Base-by-base conservation (phyloP, 2,113 vertebrate species). In the Oryzias javanicus region DNA sequence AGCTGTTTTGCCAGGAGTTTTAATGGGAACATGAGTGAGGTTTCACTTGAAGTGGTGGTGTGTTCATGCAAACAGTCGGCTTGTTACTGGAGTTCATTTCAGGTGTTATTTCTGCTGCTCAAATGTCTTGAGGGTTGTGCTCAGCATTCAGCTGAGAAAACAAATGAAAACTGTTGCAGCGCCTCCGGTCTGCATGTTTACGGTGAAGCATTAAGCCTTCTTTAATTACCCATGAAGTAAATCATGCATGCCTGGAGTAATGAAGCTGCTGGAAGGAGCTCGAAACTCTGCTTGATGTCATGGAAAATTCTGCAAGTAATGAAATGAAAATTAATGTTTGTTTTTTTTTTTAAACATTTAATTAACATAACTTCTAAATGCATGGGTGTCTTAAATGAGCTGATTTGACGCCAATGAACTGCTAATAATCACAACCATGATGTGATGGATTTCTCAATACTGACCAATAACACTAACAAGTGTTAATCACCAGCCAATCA, bases 401-500 rank as follows among this genome's bases (percentile, higher is more conserved):
- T 46, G 50, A 63, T 60, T 67, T 46, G 25, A 25, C 42, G 25
- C 52, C 42, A 13, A 18, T 2, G 42, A 27, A 13, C 61, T 47
- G 49, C 63, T 72, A 76, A 69, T 62, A 63, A 70, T 73, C 54
- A 51, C 56, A 41, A 16, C 18, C 50, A 61, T 74, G 77, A 79
- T 86, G 57, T 70, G 72, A 76, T 61, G 40, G 64, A 18, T 62
- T 73, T 56, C 66, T 59, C 49, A 78, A 77, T 77, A 70, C 55
- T 78, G 60, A 82, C 58, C 72, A 83, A 80, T 80, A 80, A 85
- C 82, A 83, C 81, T 71, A 77, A 67, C 60, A 25, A 86, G 83
- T 85, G 80, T 88, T 81, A 78, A 83, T 87, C 86, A 82, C 68
- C 83, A 85, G 85, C 86, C 86, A 75, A 70, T 88, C 79, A 72